Evolutionary conservation across 1,140 invertebrate genomes (phyloP).

Genomic region (Pantala flavescens): DNA sequence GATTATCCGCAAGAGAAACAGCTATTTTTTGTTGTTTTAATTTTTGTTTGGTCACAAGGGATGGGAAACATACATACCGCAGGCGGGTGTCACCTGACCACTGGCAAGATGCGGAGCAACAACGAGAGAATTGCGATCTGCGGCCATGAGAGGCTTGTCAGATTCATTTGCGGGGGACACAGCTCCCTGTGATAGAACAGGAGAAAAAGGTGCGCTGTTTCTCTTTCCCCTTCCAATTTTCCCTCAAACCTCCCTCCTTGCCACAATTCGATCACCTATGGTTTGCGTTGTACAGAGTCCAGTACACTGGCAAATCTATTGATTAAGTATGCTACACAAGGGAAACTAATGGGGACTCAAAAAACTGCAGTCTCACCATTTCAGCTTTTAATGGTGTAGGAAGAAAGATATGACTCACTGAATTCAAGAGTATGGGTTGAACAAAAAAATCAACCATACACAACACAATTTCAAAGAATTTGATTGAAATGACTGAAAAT

Average conservation of each 20-base stretch:
- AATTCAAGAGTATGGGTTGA: neutral
- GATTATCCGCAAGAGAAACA: neutral
- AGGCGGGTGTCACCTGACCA: slow-evolving; percentile 20
- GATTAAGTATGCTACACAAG: neutral
- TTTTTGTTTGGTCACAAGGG: neutral
- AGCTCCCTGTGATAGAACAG: slow-evolving; percentile 11
- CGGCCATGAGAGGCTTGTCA: slow-evolving; percentile 12
- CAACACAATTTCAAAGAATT: too few relatives aligned
- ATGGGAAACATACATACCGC: slow-evolving; percentile 18
- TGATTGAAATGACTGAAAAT: too few relatives aligned
- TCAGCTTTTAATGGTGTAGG: neutral
- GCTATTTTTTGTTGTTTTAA: neutral
- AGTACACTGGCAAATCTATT: too few relatives aligned
- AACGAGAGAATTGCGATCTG: slow-evolving; percentile 12
- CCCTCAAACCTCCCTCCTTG: neutral
- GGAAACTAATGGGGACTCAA: neutral
- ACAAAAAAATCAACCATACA: neutral
- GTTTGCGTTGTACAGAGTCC: too few relatives aligned
- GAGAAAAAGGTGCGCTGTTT: slow-evolving; percentile 7
- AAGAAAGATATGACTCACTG: neutral
- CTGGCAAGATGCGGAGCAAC: slow-evolving; percentile 6
- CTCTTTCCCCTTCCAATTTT: neutral
- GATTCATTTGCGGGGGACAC: slow-evolving; percentile 10
- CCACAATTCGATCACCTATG: neutral
- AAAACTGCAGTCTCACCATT: neutral